Base-by-base conservation (phyloP, 2,113 vertebrate species). In the Indicator indicator region DNA sequence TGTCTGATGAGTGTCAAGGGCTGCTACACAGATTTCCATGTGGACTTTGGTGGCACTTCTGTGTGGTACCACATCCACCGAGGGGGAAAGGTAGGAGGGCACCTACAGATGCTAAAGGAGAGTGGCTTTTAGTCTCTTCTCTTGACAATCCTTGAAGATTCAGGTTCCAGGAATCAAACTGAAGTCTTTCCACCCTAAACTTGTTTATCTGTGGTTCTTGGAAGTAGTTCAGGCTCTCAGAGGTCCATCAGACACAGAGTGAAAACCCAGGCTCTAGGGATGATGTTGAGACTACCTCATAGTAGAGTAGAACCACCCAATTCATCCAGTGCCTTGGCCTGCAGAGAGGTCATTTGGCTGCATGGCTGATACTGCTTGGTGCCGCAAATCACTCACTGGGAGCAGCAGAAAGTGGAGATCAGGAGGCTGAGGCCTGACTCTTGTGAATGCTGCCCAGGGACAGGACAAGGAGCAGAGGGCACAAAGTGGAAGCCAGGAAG, bases 1-100 rank as follows among this genome's bases (percentile, higher is more conserved):
- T 99, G 99, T 97, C 97, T 99, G 80, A 99, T 99, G 99, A 99
- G 99, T 80, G 99, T 99, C 79, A 98, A 99, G 97, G 99, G 99
- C 96, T 99, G 99, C 97, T 99, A 99, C 97, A 99, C 99, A 92
- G 99, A 99, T 96, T 99, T 99, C 97, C 99, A 99, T 44, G 98
- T 99, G 76, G 99, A 99, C 96, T 99, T 99, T 24, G 99, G 99
- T 64, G 99, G 99, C 36, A 99, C 99, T 44, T 99, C 99, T 12
- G 99, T 99, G 78, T 99, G 99, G 99, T 99, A 99, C 94, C 99
- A 99, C 94, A 98, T 99, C 93, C 98, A 99, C 89, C 98, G 99
- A 97, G 99, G 99, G 58, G 98, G 98, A 97, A 99, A 99, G 99
- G 99, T 99, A 97, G 36, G 86, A 78, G 89, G 75, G 62, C 38